phyloP scores from a whole-genome alignment of 1,140 invertebrate species.

The Drosophila setifemur region DNA sequence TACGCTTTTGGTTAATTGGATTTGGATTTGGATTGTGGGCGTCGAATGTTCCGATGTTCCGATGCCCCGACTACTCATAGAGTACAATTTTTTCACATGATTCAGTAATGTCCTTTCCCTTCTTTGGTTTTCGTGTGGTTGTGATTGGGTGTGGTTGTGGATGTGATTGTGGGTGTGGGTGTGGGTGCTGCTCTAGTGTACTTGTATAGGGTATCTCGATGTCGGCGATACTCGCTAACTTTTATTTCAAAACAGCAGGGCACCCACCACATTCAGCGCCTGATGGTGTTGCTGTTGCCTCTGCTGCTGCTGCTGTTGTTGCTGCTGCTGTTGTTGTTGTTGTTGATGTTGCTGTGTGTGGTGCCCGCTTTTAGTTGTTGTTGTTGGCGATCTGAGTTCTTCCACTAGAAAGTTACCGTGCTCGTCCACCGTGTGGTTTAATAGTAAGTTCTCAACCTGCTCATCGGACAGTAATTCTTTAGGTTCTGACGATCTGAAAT shows the following conservation, averaged over 20 bases:
- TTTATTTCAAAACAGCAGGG: constrained; percentile 53
- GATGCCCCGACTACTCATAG: constrained; percentile 28
- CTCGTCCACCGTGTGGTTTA: constrained; percentile 77
- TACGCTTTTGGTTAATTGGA: constrained; percentile 25
- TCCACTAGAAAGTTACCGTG: constrained; percentile 76
- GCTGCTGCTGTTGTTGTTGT: constrained; percentile 33
- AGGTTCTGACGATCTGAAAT: constrained; percentile 79
- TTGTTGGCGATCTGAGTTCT: constrained; percentile 73
- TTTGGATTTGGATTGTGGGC: neutral
- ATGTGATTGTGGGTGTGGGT: neutral
- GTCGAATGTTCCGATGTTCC: too few relatives aligned
- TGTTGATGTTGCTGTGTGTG: constrained; percentile 56
- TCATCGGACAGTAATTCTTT: constrained; percentile 82
- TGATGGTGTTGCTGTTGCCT: constrained; percentile 48
- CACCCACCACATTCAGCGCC: constrained; percentile 54
- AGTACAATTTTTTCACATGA: constrained; percentile 49
- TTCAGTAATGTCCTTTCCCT: too few relatives aligned
- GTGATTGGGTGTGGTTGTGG: neutral
- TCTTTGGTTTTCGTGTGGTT: neutral
- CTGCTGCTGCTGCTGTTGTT: constrained; percentile 46
- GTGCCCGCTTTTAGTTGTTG: constrained; percentile 53
- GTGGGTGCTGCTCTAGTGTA: too few relatives aligned
- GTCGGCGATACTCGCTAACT: neutral
- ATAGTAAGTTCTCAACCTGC: constrained; percentile 81
- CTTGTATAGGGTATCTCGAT: constrained; percentile 1